Evolutionary conservation across 2,888 invertebrate genomes (phyloP), one percentile per base, ranked within the genome.

Genomic region (Tolmerus cingulatus): DNA sequence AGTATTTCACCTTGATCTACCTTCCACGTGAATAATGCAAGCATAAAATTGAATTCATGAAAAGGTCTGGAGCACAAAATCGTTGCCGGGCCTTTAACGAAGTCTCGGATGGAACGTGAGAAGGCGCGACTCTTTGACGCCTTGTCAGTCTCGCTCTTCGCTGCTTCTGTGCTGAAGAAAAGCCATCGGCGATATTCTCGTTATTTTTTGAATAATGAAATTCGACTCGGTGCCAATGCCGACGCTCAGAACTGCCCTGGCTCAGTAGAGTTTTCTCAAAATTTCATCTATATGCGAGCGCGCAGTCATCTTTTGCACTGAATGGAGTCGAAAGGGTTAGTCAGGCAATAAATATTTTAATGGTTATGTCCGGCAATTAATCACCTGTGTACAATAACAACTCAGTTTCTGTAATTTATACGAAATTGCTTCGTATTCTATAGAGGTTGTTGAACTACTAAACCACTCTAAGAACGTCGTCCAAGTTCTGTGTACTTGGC

Each of bases 41-140:
- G 77, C 86, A 55, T 86, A 86, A 86, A 86, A 55, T 86, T 77
- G 86, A 86, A 86, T 77, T 86, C 74, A 85, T 43, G 77, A 86
- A 86, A 46, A 77, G 74, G 74, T 51, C 43, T 43, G 66, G 55
- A 23, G n/a, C 23, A 37, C 34, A 5, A 30, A 46, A 30, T 66
- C 37, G 76, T 34, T 51, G 46, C 30, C 27, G 46, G 81, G 51
- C 12, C 23, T 46, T 40, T 79, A 79, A 79, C 23, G 46, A 79
- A 77, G 79, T 81, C 81, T 81, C 30, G 30, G 81, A 55, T 51
- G 46, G 51, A 81, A 55, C 81, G 81, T 55, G 81, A 81, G 81
- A 81, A 86, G 86, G 77, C 86, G 86, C 86, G 86, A 86, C 86
- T 86, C 74, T 86, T 77, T 74, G 86, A 86, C 86, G 86, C 86